Evolutionary conservation across 1,140 invertebrate species (phyloP).

Genomic region (Hestina assimilis): DNA sequence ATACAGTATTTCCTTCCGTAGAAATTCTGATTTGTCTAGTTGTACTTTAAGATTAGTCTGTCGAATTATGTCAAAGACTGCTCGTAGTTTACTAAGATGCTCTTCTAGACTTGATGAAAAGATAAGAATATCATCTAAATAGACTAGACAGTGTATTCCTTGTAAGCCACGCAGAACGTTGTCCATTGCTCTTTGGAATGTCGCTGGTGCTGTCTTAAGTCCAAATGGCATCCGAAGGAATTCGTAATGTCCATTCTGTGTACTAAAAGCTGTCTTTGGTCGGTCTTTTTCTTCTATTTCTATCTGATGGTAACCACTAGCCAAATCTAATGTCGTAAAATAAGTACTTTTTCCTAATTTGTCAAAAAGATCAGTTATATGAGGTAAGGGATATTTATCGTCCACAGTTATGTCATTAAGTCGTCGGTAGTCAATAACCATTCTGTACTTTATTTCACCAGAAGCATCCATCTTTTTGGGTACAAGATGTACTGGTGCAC

Average conservation of each 20-base stretch:
- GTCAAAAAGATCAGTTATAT: too few relatives aligned
- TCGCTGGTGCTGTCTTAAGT: neutral
- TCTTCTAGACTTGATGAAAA: neutral
- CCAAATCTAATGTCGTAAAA: neutral
- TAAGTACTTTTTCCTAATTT: neutral
- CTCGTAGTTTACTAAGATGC: neutral
- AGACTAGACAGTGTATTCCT: neutral
- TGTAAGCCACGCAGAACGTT: neutral
- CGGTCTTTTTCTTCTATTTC: neutral
- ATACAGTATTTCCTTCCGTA: slow-evolving; percentile 16
- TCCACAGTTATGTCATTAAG: neutral
- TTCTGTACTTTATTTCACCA: neutral
- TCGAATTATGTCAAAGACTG: neutral
- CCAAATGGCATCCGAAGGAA: neutral
- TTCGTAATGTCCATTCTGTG: neutral
- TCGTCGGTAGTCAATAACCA: neutral
- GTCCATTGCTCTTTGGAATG: neutral
- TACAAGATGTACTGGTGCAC: neutral
- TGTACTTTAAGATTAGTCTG: neutral
- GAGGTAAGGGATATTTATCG: neutral
- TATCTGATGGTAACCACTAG: neutral
- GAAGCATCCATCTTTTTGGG: neutral
- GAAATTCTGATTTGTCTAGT: slow-evolving; percentile 27
- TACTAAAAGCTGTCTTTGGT: neutral
- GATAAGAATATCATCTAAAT: neutral